Percentiles rank a stretch among this genome's conserved stretches.
phyloP scores from a whole-genome alignment of 2,113 vertebrate genomes.

The Balaenoptera acutorostrata region DNA sequence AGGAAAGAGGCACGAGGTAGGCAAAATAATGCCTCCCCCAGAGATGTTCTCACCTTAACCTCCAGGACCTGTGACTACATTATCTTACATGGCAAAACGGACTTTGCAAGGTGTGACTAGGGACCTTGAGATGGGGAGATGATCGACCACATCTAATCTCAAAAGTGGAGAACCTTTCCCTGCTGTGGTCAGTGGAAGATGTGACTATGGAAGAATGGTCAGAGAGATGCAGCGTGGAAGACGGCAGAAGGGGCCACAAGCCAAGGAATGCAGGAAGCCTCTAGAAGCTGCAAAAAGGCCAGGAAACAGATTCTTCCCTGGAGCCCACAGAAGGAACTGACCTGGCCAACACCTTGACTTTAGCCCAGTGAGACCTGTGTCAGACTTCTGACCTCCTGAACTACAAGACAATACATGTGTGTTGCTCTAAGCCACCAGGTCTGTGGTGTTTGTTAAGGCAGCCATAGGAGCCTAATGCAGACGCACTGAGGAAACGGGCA shows the following conservation, averaged over 20 bases:
- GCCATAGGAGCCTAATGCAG: not conserved
- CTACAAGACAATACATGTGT: fast-evolving
- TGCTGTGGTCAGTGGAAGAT: not conserved
- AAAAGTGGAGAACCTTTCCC: not conserved
- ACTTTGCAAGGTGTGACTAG: not conserved
- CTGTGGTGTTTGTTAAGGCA: not conserved
- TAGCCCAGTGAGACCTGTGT: not conserved
- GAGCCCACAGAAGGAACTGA: not conserved
- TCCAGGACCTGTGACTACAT: not conserved
- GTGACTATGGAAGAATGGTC: fast-evolving
- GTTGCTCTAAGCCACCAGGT: too few species aligned
- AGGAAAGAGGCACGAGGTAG: not conserved
- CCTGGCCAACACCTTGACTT: not conserved
- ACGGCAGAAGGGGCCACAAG: not conserved
- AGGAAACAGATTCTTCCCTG: not conserved
- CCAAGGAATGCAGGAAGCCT: not conserved
- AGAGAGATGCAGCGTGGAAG: fast-evolving
- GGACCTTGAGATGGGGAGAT: not conserved
- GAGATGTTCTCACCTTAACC: not conserved
- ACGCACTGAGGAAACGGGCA: fast-evolving
- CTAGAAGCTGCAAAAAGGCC: not conserved
- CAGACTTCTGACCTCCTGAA: not conserved
- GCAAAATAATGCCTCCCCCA: not conserved
- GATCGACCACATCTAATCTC: not conserved
- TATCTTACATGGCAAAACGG: not conserved